Conservation (phyloP, 2,113 vertebrate genomes). For the Istiophorus platypterus region DNA sequence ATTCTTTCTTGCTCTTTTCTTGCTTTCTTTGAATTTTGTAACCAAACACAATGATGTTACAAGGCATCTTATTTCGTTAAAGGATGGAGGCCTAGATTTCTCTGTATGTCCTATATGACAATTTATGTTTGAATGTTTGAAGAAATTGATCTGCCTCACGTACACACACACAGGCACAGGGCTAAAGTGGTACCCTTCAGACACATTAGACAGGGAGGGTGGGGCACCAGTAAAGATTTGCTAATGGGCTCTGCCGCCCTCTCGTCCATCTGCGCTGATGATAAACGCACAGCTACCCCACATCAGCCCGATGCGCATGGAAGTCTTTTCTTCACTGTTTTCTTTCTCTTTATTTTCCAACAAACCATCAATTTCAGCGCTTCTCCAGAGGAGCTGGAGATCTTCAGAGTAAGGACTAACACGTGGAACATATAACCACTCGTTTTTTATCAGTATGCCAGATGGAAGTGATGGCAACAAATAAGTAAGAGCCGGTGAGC, state of each 20-base stretch:
- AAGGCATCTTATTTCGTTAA: neutral
- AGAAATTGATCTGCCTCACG: neutral
- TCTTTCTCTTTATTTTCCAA: constrained; percentile 36
- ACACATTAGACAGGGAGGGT: constrained; percentile 83
- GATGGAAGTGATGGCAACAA: constrained; percentile 33
- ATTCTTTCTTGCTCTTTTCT: no score
- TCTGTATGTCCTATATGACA: constrained; percentile 3
- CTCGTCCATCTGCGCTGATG: constrained; percentile 78
- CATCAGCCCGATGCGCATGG: constrained; percentile 58
- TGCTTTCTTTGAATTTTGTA: neutral
- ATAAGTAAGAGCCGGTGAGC: constrained; percentile 33
- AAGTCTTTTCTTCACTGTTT: constrained; percentile 32
- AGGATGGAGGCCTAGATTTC: neutral
- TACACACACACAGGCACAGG: constrained; percentile 48
- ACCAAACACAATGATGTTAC: neutral
- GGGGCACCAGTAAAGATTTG: constrained; percentile 83
- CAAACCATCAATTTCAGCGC: constrained; percentile 31
- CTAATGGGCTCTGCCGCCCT: constrained; percentile 79
- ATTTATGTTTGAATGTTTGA: constrained; percentile 26
- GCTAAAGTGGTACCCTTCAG: constrained; percentile 78
- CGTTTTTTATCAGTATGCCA: constrained; percentile 21
- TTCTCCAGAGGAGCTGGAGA: constrained; percentile 22
- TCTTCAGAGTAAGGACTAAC: constrained; percentile 22
- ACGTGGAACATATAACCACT: constrained; percentile 28
- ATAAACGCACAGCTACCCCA: constrained; percentile 70